Evolutionary conservation across 2,113 vertebrate species (phyloP).

Genomic region (Ondatra zibethicus): DNA sequence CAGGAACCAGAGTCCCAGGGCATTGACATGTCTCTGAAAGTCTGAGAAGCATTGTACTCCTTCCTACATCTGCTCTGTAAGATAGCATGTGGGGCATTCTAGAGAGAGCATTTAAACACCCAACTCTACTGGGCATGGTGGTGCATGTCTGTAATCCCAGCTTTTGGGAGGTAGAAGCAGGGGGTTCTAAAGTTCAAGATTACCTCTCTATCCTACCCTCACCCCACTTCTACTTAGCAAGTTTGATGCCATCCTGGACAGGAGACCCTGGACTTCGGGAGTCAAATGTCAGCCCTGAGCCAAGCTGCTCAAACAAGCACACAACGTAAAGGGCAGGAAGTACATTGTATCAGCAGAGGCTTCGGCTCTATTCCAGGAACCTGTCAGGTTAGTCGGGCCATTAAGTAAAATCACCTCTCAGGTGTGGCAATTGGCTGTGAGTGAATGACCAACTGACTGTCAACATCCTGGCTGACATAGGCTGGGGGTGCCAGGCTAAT

Average conservation of each 20-base stretch:
- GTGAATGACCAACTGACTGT: constrained; percentile 59
- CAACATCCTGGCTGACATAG: constrained; percentile 70
- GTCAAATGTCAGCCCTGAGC: neutral
- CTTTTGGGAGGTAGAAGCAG: neutral
- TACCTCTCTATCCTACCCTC: neutral
- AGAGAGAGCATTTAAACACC: neutral
- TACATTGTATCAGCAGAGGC: constrained; percentile 55
- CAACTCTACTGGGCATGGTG: neutral
- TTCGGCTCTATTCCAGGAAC: constrained; percentile 68
- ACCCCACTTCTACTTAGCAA: neutral
- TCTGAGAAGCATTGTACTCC: neutral
- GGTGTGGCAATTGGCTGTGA: constrained; percentile 74
- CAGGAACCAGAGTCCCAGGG: neutral
- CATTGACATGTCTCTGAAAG: neutral
- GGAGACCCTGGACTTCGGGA: neutral
- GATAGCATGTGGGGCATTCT: neutral
- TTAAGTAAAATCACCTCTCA: constrained; percentile 74
- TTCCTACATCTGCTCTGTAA: neutral
- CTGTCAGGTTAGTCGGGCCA: constrained; percentile 78
- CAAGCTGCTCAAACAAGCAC: neutral
- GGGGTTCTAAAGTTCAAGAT: neutral
- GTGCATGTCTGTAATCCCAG: neutral
- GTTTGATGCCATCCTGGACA: neutral
- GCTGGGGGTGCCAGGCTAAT: constrained; percentile 68
- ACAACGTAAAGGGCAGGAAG: neutral